These are phyloP conservation scores for Dexiosoma caninum DNA, from an alignment of 2,888 invertebrate genomes.

Conservation along the genomic window DNA sequence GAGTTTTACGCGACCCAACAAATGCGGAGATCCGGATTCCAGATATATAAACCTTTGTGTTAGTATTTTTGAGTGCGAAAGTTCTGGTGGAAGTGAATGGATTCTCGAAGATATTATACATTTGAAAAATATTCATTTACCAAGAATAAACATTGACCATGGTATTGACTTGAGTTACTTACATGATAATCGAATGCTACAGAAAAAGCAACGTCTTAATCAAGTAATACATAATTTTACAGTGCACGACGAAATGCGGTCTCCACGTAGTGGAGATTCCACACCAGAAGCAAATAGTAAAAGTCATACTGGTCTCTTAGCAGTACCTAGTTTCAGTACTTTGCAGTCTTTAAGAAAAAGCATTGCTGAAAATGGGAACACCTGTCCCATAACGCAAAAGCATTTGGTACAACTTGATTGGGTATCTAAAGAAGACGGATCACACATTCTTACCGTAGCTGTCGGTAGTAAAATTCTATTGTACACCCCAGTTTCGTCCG, in stretches of 20 bases:
- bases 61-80: slow-evolving; percentile 99
- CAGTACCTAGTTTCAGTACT: slow-evolving; percentile 94
- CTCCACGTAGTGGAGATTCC: slow-evolving; percentile 79
- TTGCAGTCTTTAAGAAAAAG: slow-evolving; percentile 91
- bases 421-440: slow-evolving; percentile 99
- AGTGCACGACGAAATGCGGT: slow-evolving; percentile 86
- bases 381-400: slow-evolving; percentile 93
- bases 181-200: slow-evolving; percentile 87
- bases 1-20: slow-evolving; percentile 89
- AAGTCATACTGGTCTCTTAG: slow-evolving; percentile 80
- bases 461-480: slow-evolving; percentile 95
- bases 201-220: slow-evolving; percentile 89
- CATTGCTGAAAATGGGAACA: slow-evolving; percentile 94
- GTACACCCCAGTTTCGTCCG: slow-evolving; percentile 95
- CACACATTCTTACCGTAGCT: slow-evolving; percentile 97
- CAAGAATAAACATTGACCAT: slow-evolving; percentile 88
- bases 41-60: slow-evolving; percentile 94
- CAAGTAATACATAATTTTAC: slow-evolving; percentile 90
- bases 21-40: slow-evolving; percentile 85
- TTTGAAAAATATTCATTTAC: slow-evolving; percentile 92
- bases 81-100: slow-evolving; percentile 97
- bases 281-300: slow-evolving; percentile 75
- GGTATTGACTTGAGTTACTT: slow-evolving; percentile 90
- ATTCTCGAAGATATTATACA: slow-evolving; percentile 96
- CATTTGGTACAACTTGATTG: slow-evolving; percentile 97